A percentile compares a stretch with the other conserved stretches of the same genome.
phyloP scores from a whole-genome alignment of 2,888 invertebrate species.

The Gymnoscelis rufifasciata region DNA sequence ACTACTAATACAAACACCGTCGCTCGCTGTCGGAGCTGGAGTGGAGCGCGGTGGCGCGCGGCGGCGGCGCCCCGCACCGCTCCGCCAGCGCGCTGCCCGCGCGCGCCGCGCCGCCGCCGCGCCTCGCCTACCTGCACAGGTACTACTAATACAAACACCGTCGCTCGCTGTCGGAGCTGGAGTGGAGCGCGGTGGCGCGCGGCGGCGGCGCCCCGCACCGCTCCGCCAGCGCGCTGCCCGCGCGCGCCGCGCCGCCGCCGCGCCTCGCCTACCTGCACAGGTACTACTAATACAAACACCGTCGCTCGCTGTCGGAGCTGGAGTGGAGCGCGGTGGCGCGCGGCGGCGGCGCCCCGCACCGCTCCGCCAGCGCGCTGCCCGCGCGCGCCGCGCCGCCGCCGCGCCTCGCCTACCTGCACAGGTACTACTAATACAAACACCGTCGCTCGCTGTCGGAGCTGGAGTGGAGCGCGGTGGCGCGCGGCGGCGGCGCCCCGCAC shows the following conservation, averaged over 20 bases:
- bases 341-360: conserved; percentile 37
- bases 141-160: no score
- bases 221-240: conserved; percentile 33
- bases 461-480: conserved; percentile 72
- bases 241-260: conserved; percentile 50
- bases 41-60: conserved; percentile 65
- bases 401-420: conserved; percentile 75
- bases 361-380: conserved; percentile 33
- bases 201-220: conserved; percentile 37
- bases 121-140: conserved; percentile 78
- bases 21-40: conserved; percentile 86
- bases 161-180: conserved; percentile 85
- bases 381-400: conserved; percentile 51
- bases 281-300: no score
- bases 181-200: conserved; percentile 66
- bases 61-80: conserved; percentile 37
- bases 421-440: no score
- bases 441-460: conserved; percentile 87
- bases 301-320: conserved; percentile 86
- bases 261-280: conserved; percentile 78
- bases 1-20: no score
- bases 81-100: conserved; percentile 35
- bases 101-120: conserved; percentile 51
- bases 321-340: conserved; percentile 70
- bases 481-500: conserved; percentile 37